phyloP scores from a whole-genome alignment of 2,888 invertebrate species.

The Eutolmus rufibarbis region DNA sequence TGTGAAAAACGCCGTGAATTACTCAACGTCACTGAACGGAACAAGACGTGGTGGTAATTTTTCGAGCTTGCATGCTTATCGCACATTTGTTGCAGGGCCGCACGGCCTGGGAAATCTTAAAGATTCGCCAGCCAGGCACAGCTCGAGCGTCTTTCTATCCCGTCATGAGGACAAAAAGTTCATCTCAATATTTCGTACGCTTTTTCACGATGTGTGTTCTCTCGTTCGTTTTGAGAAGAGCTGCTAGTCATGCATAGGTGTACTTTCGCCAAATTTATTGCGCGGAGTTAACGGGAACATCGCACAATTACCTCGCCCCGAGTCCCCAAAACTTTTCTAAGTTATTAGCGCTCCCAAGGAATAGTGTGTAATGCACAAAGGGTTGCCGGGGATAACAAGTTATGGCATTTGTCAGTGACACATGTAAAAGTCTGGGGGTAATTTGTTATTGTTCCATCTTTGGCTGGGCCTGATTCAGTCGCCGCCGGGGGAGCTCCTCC shows the following conservation, averaged over 20 bases:
- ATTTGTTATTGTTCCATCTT: constrained; percentile 10
- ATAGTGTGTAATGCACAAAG: background rate
- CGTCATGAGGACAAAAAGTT: background rate
- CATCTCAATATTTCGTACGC: background rate
- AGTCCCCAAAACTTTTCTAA: background rate
- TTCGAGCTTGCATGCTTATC: constrained; percentile 16
- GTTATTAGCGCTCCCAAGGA: background rate
- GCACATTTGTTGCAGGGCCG: constrained; percentile 6
- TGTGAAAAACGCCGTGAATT: background rate
- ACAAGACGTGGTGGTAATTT: constrained; percentile 14
- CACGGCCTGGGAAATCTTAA: background rate
- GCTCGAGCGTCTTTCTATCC: background rate
- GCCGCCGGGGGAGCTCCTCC: background rate
- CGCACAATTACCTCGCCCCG: background rate
- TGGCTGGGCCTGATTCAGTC: background rate
- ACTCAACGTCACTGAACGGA: background rate
- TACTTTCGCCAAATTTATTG: background rate
- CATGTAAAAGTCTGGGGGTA: background rate
- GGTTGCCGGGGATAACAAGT: constrained; percentile 16
- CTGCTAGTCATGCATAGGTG: background rate
- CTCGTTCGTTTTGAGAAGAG: background rate
- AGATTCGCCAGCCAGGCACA: background rate
- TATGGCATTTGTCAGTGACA: constrained; percentile 18
- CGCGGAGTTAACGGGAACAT: background rate
- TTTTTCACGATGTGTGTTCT: background rate